These are phyloP conservation scores for Dascyllus trimaculatus DNA, from an alignment of 2,113 vertebrate genomes.

Conservation along the genomic window DNA sequence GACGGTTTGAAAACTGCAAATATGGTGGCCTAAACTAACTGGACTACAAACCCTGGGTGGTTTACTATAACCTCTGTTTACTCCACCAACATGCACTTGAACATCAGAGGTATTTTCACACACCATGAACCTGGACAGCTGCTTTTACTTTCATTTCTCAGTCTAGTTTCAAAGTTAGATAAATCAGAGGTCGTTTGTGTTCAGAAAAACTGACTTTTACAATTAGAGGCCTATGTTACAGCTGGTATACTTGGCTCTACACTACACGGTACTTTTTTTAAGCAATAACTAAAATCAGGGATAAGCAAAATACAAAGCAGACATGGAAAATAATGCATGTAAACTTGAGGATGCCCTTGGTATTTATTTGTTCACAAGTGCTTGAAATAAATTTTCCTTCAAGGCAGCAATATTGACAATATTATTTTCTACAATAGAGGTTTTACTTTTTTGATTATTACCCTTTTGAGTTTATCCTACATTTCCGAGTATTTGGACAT, in stretches of 20 bases:
- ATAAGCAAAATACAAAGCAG: not conserved
- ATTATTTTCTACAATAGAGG: constrained; percentile 5
- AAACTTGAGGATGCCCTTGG: not conserved
- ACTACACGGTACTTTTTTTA: no score
- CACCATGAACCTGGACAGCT: not conserved
- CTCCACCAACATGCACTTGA: not conserved
- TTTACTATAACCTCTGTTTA: not conserved
- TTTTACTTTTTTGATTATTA: not conserved
- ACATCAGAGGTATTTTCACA: not conserved
- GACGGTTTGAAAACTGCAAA: constrained; percentile 24
- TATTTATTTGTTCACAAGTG: constrained; percentile 47
- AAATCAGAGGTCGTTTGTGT: no score
- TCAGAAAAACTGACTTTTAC: no score
- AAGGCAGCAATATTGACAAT: not conserved
- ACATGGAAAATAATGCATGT: no score
- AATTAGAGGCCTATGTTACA: no score
- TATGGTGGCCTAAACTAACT: constrained; percentile 1
- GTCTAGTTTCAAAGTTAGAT: no score
- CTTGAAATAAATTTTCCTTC: constrained; percentile 17
- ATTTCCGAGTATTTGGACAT: not conserved
- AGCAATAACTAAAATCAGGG: no score
- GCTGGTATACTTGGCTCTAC: no score
- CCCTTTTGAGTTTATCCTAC: not conserved
- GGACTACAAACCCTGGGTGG: not conserved
- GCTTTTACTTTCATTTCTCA: no score